A percentile compares a stretch with the other conserved stretches of the same genome.
phyloP scores from a whole-genome alignment of 2,888 invertebrate genomes.

The Anagyrus pseudococci region DNA sequence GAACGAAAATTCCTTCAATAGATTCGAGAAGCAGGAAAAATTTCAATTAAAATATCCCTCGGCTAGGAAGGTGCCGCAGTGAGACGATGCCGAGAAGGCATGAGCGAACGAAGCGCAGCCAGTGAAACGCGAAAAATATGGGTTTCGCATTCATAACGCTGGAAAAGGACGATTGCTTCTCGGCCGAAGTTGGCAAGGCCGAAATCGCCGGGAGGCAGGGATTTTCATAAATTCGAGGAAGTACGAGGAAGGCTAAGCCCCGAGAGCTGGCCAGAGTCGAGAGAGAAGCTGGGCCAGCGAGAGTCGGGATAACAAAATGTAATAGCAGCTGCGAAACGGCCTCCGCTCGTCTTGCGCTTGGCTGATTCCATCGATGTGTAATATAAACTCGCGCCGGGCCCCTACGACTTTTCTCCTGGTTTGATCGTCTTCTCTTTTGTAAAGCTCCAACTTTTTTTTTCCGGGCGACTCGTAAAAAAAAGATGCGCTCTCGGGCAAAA shows the following conservation, averaged over 20 bases:
- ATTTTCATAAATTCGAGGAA: conserved; percentile 49
- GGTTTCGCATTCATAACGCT: too few species aligned
- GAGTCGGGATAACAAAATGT: conserved; percentile 39
- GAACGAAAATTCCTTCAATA: too few species aligned
- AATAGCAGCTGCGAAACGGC: too few species aligned
- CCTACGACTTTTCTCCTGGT: conserved; percentile 9
- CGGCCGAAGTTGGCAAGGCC: too few species aligned
- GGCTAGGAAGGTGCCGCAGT: too few species aligned
- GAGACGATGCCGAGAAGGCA: too few species aligned
- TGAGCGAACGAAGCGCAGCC: too few species aligned
- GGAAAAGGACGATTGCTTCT: conserved; percentile 36
- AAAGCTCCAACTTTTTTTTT: background rate
- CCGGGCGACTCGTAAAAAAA: background rate
- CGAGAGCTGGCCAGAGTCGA: conserved; percentile 18
- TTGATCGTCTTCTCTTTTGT: background rate
- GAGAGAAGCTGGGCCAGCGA: background rate
- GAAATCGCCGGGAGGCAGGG: conserved; percentile 34
- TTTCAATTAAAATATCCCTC: too few species aligned
- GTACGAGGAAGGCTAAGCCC: too few species aligned
- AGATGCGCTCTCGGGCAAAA: background rate
- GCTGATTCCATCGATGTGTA: conserved; percentile 26
- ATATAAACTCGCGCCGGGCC: background rate
- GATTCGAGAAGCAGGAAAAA: too few species aligned
- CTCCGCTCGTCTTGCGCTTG: conserved; percentile 27
- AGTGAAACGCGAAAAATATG: too few species aligned